Base-by-base conservation (phyloP, 2,113 vertebrate species). In the Clupea harengus region DNA sequence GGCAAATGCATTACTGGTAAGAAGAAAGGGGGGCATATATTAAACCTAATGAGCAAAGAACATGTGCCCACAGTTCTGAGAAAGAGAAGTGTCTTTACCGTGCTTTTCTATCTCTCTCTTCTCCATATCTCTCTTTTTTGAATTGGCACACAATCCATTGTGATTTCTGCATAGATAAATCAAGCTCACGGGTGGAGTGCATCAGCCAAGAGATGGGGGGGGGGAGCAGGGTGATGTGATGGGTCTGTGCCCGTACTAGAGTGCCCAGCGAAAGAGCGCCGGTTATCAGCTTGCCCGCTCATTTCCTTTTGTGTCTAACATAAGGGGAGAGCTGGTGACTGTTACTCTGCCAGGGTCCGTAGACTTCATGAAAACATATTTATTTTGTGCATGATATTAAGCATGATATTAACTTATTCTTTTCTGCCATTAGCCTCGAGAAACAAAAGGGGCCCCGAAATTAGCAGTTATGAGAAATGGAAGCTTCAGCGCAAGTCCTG, bases 131-230 rank as follows among this genome's bases (percentile, higher is more conserved):
- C 50, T 52, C 50, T 32, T 28, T 28, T 67, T 67, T 67, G 7
- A 28, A 67, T 67, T 11, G 64, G 9, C 10, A 28, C 5, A 28
- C 25, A 32, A 39, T 39, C 32, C 72, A 78, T 32, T 78, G 72
- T 44, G 25, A 78, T 78, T 78, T 78, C 28, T 78, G 72, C 72
- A 78, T 44, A 78, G 72, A 78, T 78, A 78, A 78, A 44, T 78
- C 72, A 78, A 32, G 28, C 72, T 78, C 28, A 67, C 1, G 64
- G 10, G n/a, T 28, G 64, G 28, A 78, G 28, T 18, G 32, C 25
- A 78, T 17, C 10, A 13, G 72, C 25, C 72, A 39, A 78, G 72
- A 78, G 72, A 78, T 52, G 5, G 9, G 50, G 10, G 13, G 25
- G 28, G 28, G 72, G 25, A 1, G n/a, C 28, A 5, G 64, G 64